These are phyloP conservation scores for Oscheius sp. DNA, from an alignment of 1,140 invertebrate species.

Conservation along the genomic window DNA sequence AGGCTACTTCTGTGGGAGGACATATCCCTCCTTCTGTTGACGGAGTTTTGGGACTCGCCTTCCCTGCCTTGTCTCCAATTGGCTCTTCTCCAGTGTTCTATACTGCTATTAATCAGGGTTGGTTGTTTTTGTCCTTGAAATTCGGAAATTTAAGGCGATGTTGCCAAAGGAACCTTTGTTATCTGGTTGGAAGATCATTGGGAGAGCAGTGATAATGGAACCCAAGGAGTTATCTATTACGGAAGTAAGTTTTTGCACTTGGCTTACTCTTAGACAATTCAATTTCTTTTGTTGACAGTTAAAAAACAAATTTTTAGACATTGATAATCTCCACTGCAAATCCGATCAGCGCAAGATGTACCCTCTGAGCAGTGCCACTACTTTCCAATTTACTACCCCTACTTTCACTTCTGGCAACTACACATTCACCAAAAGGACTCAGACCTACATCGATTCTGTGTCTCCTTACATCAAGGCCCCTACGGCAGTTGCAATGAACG, in stretches of 20 bases:
- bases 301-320: background rate
- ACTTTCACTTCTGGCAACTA: background rate
- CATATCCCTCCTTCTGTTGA: background rate
- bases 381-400: background rate
- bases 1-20: background rate
- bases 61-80: background rate
- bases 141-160: background rate
- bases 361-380: background rate
- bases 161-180: background rate
- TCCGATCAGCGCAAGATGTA: background rate
- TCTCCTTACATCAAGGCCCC: constrained; percentile 4
- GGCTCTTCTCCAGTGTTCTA: background rate
- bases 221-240: constrained; percentile 2
- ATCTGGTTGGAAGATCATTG: background rate
- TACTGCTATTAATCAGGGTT: background rate
- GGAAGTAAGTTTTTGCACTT: background rate
- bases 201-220: background rate
- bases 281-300: too few species aligned
- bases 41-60: background rate
- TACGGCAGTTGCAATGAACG: background rate
- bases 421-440: background rate
- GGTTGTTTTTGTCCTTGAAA: too few species aligned
- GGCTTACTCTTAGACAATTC: too few species aligned
- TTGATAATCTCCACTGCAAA: background rate
- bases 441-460: constrained; percentile 4